Evolutionary conservation across 2,797 vertebrate genomes (phyloP).

Genomic region (Manis crassicaudata): DNA sequence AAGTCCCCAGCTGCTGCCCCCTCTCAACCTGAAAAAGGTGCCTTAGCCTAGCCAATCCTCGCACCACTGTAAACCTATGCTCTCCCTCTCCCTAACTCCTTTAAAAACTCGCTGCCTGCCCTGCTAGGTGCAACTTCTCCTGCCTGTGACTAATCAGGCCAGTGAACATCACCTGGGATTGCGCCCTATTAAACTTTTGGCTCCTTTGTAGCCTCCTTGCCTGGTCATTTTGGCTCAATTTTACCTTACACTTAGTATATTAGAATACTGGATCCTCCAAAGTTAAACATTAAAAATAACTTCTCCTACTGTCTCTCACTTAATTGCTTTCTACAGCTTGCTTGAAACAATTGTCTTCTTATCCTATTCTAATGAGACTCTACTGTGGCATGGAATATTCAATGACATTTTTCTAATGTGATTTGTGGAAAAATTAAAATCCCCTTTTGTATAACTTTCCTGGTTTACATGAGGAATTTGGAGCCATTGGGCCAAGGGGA

Average conservation of each 20-base stretch:
- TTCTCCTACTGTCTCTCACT: slow-evolving; percentile 61
- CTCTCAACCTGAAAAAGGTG: too few species aligned
- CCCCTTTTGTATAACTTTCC: neutral
- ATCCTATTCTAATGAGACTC: slow-evolving; percentile 57
- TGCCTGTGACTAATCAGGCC: too few species aligned
- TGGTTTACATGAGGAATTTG: neutral
- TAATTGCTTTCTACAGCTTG: slow-evolving; percentile 68
- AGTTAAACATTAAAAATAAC: slow-evolving; percentile 69
- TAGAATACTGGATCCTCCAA: slow-evolving; percentile 63
- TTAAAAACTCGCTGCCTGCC: too few species aligned
- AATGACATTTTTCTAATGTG: slow-evolving; percentile 56
- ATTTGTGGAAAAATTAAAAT: slow-evolving; percentile 52
- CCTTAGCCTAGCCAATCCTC: too few species aligned
- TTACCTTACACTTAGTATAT: slow-evolving; percentile 49
- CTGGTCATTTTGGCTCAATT: too few species aligned
- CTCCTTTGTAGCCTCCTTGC: too few species aligned
- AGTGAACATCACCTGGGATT: too few species aligned
- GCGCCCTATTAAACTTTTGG: too few species aligned
- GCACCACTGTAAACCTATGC: too few species aligned
- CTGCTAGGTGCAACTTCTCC: too few species aligned
- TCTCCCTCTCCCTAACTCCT: too few species aligned
- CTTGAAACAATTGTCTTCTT: slow-evolving; percentile 69
- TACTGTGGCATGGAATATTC: slow-evolving; percentile 40
- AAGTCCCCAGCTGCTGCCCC: too few species aligned
- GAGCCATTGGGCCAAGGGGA: neutral